These are phyloP conservation scores for Sinhomidia bicolor DNA, from an alignment of 2,888 invertebrate species.

Conservation along the genomic window DNA sequence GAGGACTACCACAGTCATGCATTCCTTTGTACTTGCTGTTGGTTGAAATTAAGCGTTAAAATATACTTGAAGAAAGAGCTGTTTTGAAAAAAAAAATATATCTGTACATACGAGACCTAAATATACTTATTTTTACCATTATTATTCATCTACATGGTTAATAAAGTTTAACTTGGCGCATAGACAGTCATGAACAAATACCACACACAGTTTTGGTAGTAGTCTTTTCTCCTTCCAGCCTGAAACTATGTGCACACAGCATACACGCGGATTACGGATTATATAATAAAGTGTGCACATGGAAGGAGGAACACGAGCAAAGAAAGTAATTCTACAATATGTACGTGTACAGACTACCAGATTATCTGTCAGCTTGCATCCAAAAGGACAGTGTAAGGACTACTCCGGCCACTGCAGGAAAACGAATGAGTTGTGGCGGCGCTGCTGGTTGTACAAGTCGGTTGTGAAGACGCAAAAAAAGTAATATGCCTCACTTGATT, in stretches of 20 bases:
- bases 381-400: slow-evolving; percentile 9
- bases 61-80: neutral
- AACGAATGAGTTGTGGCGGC: neutral
- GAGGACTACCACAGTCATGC: neutral
- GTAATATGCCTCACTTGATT: slow-evolving; percentile 34
- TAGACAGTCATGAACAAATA: too few species aligned
- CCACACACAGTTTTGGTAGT: too few species aligned
- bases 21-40: neutral
- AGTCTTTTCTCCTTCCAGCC: too few species aligned
- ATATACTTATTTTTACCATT: neutral
- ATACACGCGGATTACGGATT: slow-evolving; percentile 3
- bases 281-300: slow-evolving; percentile 24
- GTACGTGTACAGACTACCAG: slow-evolving; percentile 64
- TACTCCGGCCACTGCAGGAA: neutral
- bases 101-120: neutral
- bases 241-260: neutral
- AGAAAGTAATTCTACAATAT: slow-evolving; percentile 59
- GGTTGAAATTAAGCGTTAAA: neutral
- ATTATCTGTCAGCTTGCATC: slow-evolving; percentile 66
- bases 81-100: slow-evolving; percentile 12
- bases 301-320: slow-evolving; percentile 8
- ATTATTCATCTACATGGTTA: neutral
- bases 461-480: neutral
- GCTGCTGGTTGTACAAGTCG: neutral
- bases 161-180: neutral